Percentiles rank a stretch among this genome's conserved stretches.
phyloP scores from a whole-genome alignment of 2,113 vertebrate species.

The Heteronetta atricapilla region DNA sequence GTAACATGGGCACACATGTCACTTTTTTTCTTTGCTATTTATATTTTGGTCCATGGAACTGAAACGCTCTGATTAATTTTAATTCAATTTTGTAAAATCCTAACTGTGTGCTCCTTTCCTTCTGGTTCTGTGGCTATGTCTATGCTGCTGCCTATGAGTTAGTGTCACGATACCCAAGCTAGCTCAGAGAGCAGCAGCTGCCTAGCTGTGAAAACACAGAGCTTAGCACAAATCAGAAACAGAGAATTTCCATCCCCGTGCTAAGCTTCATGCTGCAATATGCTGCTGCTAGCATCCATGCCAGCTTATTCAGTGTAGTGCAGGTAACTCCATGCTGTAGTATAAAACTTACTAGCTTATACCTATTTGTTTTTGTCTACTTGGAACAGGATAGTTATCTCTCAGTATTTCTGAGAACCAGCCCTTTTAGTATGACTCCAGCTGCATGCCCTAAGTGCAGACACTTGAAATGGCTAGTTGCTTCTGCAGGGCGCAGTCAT shows the following conservation, averaged over 20 bases:
- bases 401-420: not conserved
- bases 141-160: not conserved
- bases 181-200: not conserved
- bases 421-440: not conserved
- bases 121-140: constrained; percentile 2
- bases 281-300: accelerated
- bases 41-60: constrained; percentile 42
- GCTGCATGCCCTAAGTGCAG: not conserved
- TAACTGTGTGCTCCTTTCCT: constrained; percentile 18
- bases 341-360: not conserved
- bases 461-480: not conserved
- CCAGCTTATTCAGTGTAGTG: not conserved
- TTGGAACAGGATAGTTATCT: not conserved
- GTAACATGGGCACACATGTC: constrained; percentile 20
- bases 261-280: not conserved
- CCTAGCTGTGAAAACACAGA: not conserved
- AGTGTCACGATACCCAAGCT: not conserved
- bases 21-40: constrained; percentile 41
- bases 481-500: not conserved
- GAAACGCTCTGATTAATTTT: constrained; percentile 25
- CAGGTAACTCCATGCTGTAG: not conserved
- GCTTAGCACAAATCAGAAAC: not conserved
- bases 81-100: constrained; percentile 39
- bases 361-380: not conserved
- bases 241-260: not conserved